Evolutionary conservation across 1,140 invertebrate genomes (phyloP).

Genomic region (Drosophila yakuba): DNA sequence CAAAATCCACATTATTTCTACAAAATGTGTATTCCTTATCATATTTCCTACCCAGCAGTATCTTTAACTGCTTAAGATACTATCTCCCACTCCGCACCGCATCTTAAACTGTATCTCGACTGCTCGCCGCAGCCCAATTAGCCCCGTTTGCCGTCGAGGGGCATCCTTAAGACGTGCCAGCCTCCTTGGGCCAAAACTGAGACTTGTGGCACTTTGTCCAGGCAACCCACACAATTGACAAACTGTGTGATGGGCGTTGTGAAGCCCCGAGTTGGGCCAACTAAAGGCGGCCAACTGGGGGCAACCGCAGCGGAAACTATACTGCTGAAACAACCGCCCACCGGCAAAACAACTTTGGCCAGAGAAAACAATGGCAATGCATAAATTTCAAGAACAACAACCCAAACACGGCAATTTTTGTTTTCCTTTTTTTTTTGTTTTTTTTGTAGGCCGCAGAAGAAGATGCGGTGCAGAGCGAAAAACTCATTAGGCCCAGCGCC

Average conservation of each 20-base stretch:
- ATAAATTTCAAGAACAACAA: conserved; percentile 68
- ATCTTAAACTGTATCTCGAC: conserved; percentile 28
- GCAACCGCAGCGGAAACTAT: conserved; percentile 13
- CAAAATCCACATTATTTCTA: too few species aligned
- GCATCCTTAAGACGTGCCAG: conserved; percentile 31
- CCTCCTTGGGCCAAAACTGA: conserved; percentile 18
- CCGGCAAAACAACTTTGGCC: conserved; percentile 15
- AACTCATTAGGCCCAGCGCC: conserved; percentile 79
- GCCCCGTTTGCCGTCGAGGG: conserved; percentile 16
- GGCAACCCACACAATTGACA: conserved; percentile 49
- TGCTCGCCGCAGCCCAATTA: conserved; percentile 31
- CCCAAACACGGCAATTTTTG: conserved; percentile 39
- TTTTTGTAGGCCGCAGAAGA: conserved; percentile 34
- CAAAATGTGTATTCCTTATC: too few species aligned
- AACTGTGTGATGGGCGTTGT: conserved; percentile 20
- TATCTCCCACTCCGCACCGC: background rate
- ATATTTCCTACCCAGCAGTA: too few species aligned
- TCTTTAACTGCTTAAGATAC: background rate
- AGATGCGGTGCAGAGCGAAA: conserved; percentile 46
- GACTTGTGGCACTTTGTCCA: conserved; percentile 19
- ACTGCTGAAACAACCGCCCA: conserved; percentile 26
- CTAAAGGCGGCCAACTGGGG: conserved; percentile 10
- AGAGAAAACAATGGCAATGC: conserved; percentile 53
- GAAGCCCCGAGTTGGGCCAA: conserved; percentile 17
- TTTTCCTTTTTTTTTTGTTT: too few species aligned